A percentile compares a stretch with the other conserved stretches of the same genome.
These are phyloP conservation scores for Bufo gargarizans DNA, from an alignment of 2,113 vertebrate genomes.

Conservation along the genomic window DNA sequence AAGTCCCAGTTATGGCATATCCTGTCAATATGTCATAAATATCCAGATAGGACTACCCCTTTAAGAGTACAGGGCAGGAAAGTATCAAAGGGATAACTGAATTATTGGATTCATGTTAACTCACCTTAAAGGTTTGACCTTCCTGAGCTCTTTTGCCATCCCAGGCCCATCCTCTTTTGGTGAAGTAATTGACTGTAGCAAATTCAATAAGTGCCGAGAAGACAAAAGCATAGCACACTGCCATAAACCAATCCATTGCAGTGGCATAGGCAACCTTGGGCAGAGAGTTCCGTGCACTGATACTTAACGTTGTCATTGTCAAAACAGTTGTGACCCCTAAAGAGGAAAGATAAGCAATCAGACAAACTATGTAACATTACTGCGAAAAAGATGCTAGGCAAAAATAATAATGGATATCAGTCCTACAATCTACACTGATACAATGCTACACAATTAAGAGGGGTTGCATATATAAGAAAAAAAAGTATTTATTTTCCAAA, in stretches of 20 bases:
- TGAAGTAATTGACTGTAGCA: conserved; percentile 99
- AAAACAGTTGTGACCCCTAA: conserved; percentile 97
- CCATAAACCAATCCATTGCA: conserved; percentile 99
- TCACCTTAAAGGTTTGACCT: conserved; percentile 92
- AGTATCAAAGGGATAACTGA: too few species aligned
- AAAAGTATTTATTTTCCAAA: too few species aligned
- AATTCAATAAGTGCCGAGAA: conserved; percentile 99
- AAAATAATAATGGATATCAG: too few species aligned
- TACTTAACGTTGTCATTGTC: conserved; percentile 98
- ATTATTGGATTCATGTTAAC: conserved; percentile 55
- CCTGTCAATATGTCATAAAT: too few species aligned
- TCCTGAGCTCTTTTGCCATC: conserved; percentile 94
- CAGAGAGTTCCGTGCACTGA: conserved; percentile 98
- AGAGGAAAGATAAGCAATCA: neutral
- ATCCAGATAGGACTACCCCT: too few species aligned
- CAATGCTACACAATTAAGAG: too few species aligned
- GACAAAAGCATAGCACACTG: conserved; percentile 98
- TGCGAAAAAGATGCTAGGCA: neutral
- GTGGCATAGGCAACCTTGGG: conserved; percentile 98
- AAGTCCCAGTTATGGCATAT: too few species aligned
- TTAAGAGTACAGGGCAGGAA: too few species aligned
- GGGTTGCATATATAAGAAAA: too few species aligned
- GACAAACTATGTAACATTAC: neutral
- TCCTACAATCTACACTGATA: too few species aligned
- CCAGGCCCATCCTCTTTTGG: conserved; percentile 99